Evolutionary conservation across 1,140 invertebrate species (phyloP).

Genomic region (Scaptomyza pallida): DNA sequence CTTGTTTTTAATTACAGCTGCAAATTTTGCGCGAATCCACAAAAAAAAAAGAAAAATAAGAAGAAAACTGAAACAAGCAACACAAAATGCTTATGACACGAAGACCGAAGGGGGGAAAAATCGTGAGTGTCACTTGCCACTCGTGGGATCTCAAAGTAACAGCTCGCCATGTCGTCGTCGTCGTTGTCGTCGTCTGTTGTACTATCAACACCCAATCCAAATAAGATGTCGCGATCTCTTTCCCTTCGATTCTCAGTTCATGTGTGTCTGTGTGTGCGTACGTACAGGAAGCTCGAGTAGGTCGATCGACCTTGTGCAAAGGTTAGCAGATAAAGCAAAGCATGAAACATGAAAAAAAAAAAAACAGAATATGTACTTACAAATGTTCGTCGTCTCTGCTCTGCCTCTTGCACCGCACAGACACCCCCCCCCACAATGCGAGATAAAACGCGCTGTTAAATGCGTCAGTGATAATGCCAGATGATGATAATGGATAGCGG

Average conservation of each 20-base stretch:
- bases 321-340: constrained; percentile 42
- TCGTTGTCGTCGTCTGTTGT: neutral
- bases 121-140: constrained; percentile 51
- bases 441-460: constrained; percentile 44
- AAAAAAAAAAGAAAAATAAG: constrained; percentile 2
- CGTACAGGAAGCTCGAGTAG: constrained; percentile 28
- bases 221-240: constrained; percentile 28
- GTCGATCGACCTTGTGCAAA: constrained; percentile 43
- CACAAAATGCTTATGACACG: constrained; percentile 61
- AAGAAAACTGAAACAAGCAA: constrained; percentile 4
- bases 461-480: constrained; percentile 50
- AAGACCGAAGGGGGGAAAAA: constrained; percentile 31
- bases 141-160: constrained; percentile 31
- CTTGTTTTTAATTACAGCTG: constrained; percentile 66
- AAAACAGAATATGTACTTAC: too few species aligned
- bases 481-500: constrained; percentile 50
- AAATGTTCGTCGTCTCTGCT: neutral
- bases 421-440: neutral
- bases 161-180: neutral
- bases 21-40: constrained; percentile 37
- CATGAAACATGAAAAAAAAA: constrained; percentile 9
- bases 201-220: constrained; percentile 38
- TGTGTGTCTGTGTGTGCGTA: too few species aligned
- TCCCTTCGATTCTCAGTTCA: neutral
- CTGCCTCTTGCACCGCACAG: neutral